Percentiles rank a stretch among this genome's conserved stretches.
These are phyloP conservation scores for Neomonachus schauinslandi DNA, from an alignment of 2,113 vertebrate genomes.

Conservation along the genomic window DNA sequence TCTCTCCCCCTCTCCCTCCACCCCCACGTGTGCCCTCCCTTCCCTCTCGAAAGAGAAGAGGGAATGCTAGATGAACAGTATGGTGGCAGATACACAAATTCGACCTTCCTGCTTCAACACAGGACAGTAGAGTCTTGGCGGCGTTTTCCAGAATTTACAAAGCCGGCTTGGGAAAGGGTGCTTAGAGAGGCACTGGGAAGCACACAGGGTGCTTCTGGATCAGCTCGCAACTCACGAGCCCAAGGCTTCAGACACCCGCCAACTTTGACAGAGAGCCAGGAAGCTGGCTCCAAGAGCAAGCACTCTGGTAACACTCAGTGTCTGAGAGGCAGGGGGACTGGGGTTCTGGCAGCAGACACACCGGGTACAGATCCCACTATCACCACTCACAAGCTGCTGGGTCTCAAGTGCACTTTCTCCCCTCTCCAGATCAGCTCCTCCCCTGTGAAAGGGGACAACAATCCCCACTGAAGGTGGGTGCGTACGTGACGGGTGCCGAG, in stretches of 20 bases:
- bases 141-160: rapidly evolving
- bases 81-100: rapidly evolving
- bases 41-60: too few species aligned
- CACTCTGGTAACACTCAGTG: rapidly evolving
- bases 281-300: rapidly evolving
- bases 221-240: rapidly evolving
- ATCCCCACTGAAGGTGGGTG: rapidly evolving
- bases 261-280: rapidly evolving
- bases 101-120: neutral
- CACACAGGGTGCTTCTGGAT: neutral
- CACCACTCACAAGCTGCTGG: neutral
- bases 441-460: neutral
- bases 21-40: too few species aligned
- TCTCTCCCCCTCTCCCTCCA: too few species aligned
- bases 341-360: neutral
- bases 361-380: rapidly evolving
- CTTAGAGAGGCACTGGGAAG: rapidly evolving
- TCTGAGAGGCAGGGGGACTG: neutral
- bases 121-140: rapidly evolving
- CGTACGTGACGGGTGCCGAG: rapidly evolving
- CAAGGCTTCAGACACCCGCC: neutral
- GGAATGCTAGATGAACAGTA: rapidly evolving
- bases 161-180: neutral
- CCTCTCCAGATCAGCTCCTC: neutral
- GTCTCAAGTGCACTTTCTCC: too few species aligned